Percentiles rank a stretch among this genome's conserved stretches.
Conservation (phyloP, 2,888 invertebrate species). For the Drosophila nigricruria region DNA sequence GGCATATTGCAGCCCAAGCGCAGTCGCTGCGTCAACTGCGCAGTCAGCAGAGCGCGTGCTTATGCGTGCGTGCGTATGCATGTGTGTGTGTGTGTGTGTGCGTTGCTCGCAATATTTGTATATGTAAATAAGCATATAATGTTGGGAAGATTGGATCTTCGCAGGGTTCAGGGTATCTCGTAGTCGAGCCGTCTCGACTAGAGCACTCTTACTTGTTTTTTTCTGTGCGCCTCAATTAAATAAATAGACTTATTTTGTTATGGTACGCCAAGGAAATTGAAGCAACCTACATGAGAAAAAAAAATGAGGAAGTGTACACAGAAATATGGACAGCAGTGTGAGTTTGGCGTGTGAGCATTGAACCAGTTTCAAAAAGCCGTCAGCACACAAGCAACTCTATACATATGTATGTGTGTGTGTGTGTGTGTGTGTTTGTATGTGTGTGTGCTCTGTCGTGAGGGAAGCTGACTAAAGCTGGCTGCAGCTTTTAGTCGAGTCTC, state of each 20-base stretch:
- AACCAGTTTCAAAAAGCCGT: conserved; percentile 58
- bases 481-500: conserved; percentile 77
- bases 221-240: conserved; percentile 70
- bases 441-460: conserved; percentile 8
- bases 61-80: no score
- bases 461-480: conserved; percentile 33
- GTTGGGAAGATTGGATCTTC: no score
- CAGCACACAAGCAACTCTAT: conserved; percentile 13
- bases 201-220: no score
- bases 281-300: conserved; percentile 41
- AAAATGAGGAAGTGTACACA: not conserved
- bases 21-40: no score
- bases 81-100: no score
- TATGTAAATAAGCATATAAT: no score
- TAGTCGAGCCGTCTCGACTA: no score
- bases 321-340: conserved; percentile 32
- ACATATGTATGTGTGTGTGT: no score
- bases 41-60: no score
- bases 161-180: no score
- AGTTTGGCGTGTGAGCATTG: conserved; percentile 46
- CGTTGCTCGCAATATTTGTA: no score
- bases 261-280: conserved; percentile 66
- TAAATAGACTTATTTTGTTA: conserved; percentile 76
- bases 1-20: no score
- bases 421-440: conserved; percentile 1